Conservation (phyloP, 2,113 vertebrate species). For the Phoenicopterus ruber region DNA sequence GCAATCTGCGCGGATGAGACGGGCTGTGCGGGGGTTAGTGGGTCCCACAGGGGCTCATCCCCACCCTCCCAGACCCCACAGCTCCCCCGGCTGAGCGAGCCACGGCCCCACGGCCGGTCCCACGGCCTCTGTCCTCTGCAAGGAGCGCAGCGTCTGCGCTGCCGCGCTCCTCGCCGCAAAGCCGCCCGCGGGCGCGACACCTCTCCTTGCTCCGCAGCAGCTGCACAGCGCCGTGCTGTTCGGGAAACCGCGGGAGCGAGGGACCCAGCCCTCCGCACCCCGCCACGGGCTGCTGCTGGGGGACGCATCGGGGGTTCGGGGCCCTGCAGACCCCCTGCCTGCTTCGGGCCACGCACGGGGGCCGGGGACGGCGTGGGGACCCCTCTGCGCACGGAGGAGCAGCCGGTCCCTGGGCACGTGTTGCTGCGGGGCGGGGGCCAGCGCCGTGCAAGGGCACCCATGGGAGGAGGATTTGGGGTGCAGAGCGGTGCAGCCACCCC, state of each 20-base stretch:
- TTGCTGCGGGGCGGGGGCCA: not conserved
- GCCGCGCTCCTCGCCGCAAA: not conserved
- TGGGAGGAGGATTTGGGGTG: not conserved
- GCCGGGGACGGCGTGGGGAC: fast-evolving
- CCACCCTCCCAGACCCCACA: no score
- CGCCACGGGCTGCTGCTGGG: not conserved
- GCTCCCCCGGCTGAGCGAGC: not conserved
- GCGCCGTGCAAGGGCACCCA: not conserved
- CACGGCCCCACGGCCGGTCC: fast-evolving
- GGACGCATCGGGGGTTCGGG: fast-evolving
- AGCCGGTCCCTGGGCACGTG: fast-evolving
- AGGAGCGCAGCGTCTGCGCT: not conserved
- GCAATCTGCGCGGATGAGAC: fast-evolving
- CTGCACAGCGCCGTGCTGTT: not conserved
- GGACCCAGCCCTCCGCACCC: not conserved
- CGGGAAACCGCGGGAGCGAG: not conserved
- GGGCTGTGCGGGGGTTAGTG: fast-evolving
- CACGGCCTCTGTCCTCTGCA: not conserved
- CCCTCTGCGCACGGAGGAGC: not conserved
- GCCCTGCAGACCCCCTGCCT: not conserved
- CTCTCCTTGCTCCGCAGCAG: not conserved
- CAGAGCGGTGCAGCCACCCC: not conserved
- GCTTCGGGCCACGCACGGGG: fast-evolving
- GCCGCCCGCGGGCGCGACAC: not conserved
- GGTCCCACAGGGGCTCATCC: not conserved